Evolutionary conservation across 2,888 invertebrate genomes (phyloP).

Genomic region (Eledone cirrhosa): DNA sequence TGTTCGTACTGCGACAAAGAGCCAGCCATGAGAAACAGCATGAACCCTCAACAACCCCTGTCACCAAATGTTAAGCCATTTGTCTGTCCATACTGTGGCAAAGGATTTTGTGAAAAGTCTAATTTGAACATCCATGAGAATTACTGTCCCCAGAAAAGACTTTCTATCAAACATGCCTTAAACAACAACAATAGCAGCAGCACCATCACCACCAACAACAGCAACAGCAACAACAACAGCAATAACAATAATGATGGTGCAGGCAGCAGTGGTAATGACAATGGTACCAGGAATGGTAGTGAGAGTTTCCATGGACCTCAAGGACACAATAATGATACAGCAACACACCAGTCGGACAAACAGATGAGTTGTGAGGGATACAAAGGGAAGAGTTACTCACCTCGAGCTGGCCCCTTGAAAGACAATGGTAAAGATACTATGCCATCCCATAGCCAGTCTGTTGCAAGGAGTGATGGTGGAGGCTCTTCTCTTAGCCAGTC

Average conservation of each 20-base stretch:
- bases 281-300: background rate
- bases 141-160: background rate
- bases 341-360: background rate
- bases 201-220: background rate
- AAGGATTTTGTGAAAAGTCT: background rate
- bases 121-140: constrained; percentile 12
- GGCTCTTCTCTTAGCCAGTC: background rate
- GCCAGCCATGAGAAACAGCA: too few species aligned
- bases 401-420: background rate
- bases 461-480: background rate
- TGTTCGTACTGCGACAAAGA: constrained; percentile 16
- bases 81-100: constrained; percentile 8
- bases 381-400: constrained; percentile 7
- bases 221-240: background rate
- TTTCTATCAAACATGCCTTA: background rate
- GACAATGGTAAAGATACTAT: background rate
- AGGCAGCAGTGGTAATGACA: background rate
- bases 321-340: background rate
- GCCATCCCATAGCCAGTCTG: background rate
- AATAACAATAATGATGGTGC: background rate
- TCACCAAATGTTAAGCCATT: background rate
- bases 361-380: background rate
- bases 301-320: background rate
- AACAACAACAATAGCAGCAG: background rate
- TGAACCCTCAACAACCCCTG: background rate